Evolutionary conservation across 53 echinoderm and acorn worm species (phyloP).

Genomic region (Patiria pectinifera): DNA sequence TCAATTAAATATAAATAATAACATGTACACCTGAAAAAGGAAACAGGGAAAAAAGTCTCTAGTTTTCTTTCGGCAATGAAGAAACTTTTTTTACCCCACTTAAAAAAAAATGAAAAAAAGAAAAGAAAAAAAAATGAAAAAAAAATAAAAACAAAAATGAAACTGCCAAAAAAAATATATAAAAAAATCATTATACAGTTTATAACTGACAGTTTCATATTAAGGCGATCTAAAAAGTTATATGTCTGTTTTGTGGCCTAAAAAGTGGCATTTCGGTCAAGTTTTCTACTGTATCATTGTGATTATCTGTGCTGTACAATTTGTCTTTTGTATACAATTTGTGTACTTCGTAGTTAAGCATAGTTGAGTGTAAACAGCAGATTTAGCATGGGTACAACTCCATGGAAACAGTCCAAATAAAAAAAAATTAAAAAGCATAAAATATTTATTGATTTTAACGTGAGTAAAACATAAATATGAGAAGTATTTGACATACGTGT

Average conservation of each 20-base stretch:
- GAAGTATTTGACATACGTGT: slow-evolving; percentile 45
- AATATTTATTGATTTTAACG: slow-evolving; percentile 59
- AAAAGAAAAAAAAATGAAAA: not conserved
- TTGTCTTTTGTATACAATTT: not conserved
- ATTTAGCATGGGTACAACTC: slow-evolving; percentile 53
- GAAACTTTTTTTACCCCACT: not conserved
- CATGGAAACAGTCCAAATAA: slow-evolving; percentile 12
- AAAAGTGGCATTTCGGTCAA: not conserved
- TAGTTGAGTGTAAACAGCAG: slow-evolving; percentile 23
- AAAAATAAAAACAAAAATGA: not conserved
- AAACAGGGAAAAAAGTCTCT: too few species aligned
- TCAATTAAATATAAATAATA: too few species aligned
- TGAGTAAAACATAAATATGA: slow-evolving; percentile 10
- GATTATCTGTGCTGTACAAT: not conserved
- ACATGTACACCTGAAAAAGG: too few species aligned
- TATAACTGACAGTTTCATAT: not conserved
- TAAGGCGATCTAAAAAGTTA: not conserved
- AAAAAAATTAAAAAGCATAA: slow-evolving; percentile 29
- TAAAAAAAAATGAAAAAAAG: not conserved
- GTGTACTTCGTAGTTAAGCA: not conserved
- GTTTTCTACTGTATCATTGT: not conserved
- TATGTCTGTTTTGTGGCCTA: not conserved
- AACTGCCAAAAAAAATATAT: not conserved
- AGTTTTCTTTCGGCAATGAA: not conserved
- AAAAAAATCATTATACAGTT: not conserved